Evolutionary conservation across 2,113 vertebrate genomes (phyloP).

Genomic region (Platanista minor): DNA sequence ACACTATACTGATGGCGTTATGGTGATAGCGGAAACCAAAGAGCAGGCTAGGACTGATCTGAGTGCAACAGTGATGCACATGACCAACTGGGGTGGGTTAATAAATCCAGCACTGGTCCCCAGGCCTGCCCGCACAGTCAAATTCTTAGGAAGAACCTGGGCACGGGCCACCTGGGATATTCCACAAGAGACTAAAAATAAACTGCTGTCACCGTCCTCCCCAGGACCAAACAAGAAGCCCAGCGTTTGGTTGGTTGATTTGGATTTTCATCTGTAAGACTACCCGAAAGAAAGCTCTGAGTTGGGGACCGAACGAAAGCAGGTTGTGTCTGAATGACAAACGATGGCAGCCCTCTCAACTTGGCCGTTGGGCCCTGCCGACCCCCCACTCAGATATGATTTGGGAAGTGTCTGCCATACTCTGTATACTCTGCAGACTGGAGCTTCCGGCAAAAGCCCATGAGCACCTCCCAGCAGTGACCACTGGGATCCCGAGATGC

Average conservation of each 20-base stretch:
- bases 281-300: background rate
- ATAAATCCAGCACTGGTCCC: background rate
- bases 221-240: background rate
- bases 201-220: background rate
- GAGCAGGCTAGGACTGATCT: background rate
- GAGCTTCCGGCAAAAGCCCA: background rate
- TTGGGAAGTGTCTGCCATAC: background rate
- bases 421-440: background rate
- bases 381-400: background rate
- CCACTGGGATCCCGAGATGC: background rate
- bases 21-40: background rate
- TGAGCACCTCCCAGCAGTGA: background rate
- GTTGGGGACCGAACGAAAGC: background rate
- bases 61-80: background rate
- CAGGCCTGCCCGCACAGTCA: background rate
- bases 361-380: background rate
- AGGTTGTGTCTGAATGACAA: background rate
- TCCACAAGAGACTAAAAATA: background rate
- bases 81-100: background rate
- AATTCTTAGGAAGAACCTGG: background rate
- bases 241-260: background rate
- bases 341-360: background rate
- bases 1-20: accelerated
- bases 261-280: background rate
- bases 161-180: background rate